Base-by-base conservation (phyloP, 2,888 invertebrate genomes). In the Acrocyrtus sp. region DNA sequence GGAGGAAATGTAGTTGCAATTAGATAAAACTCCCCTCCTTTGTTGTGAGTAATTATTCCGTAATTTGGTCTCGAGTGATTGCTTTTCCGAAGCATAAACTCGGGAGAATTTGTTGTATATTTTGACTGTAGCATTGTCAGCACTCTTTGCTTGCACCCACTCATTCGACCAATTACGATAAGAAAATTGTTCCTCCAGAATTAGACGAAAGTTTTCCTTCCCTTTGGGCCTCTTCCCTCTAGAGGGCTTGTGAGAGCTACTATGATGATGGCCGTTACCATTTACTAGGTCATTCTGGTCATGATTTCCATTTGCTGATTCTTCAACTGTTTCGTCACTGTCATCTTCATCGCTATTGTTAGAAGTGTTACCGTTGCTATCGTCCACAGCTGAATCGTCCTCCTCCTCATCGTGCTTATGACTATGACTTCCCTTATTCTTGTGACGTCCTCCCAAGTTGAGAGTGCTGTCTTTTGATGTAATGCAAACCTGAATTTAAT, bases 31-130 rank as follows among this genome's bases (percentile, higher is more conserved):
- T 74, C 74, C 17, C 54, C 65, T 0, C 70, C 74, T 61, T 70
- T 70, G 61, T 74, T 74, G 19, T 66, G 63, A 2, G 74, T 74
- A 27, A 70, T 69, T 3, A 74, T 15, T 24, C 74, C 70, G 45
- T 66, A 74, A 29, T 74, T 66, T 26, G 66, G 60, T 24, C 65
- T 22, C 3, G 69, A 69, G 21, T 69, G 61, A 15, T 69, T 69
- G 22, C 69, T 69, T 21, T 69, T 69, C 12, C 69, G 22, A n/a
- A 8, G 60, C 70, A 29, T 66, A 53, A 26, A 74, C 57, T 41
- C 74, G 26, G 22, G 56, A 66, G 53, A 74, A 70, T 43, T 70
- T 70, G 48, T 74, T 70, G 39, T 57, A 74, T 1, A 53, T 17
- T 45, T 74, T 74, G n/a, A n/a, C n/a, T 12, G 22, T 60, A 3